phyloP scores from a whole-genome alignment of 2,797 vertebrate species.

The Acrocephalus scirpaceus region DNA sequence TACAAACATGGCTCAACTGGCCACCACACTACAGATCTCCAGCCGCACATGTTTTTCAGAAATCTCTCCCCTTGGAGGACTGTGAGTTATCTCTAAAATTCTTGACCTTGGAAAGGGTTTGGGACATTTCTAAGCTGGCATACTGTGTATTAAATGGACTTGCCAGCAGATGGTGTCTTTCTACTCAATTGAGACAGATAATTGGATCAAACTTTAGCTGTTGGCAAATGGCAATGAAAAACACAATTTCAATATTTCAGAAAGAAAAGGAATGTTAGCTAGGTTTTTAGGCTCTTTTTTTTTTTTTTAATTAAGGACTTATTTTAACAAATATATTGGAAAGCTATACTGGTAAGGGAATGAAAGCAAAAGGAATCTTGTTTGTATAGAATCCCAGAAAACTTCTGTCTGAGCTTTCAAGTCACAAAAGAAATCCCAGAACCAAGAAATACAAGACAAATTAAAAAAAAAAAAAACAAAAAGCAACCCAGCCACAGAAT shows the following conservation, averaged over 20 bases:
- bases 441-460: background rate
- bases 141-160: background rate
- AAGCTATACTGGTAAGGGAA: background rate
- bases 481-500: background rate
- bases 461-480: no score
- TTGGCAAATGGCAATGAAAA: background rate
- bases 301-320: background rate
- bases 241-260: background rate
- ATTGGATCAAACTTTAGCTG: background rate
- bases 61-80: background rate
- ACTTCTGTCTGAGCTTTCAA: background rate
- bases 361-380: background rate
- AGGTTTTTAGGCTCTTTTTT: background rate
- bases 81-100: background rate
- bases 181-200: constrained; percentile 14
- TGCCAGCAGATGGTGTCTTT: constrained; percentile 58
- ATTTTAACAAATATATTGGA: background rate
- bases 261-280: background rate
- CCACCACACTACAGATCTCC: background rate
- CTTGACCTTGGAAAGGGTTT: background rate
- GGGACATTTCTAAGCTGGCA: background rate
- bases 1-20: background rate
- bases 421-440: background rate
- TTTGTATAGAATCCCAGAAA: background rate
- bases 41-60: background rate